phyloP scores from a whole-genome alignment of 2,113 vertebrate species.

The Alligator mississippiensis region DNA sequence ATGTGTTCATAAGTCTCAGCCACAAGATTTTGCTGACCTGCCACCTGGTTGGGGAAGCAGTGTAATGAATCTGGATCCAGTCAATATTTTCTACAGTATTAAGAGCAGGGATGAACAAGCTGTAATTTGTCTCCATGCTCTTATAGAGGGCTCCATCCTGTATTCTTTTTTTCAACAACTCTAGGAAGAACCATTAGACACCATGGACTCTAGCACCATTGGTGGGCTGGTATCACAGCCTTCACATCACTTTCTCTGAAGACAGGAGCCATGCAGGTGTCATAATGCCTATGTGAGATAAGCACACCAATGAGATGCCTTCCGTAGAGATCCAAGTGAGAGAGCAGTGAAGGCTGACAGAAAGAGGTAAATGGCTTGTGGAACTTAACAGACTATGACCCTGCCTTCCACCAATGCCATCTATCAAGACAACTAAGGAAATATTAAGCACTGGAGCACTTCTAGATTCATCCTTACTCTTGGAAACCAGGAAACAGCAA shows the following conservation, averaged over 20 bases:
- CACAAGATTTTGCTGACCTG: background rate
- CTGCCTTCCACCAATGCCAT: too few relatives aligned
- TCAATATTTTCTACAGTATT: background rate
- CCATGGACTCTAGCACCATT: background rate
- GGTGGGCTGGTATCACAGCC: background rate
- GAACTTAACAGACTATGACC: background rate
- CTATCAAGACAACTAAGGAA: background rate
- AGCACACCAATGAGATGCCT: background rate
- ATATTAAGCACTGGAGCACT: background rate
- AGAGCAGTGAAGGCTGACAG: background rate
- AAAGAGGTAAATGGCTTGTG: background rate
- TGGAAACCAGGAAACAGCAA: background rate
- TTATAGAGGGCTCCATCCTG: background rate
- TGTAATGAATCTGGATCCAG: background rate
- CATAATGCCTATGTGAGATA: background rate
- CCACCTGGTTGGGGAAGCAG: background rate
- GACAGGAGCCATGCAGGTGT: background rate
- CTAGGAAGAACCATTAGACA: background rate
- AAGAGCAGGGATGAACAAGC: background rate
- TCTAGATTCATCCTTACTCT: background rate
- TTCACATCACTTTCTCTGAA: background rate
- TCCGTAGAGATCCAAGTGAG: background rate
- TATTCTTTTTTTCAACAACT: background rate
- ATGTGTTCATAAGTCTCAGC: background rate
- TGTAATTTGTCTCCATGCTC: background rate